phyloP scores from a whole-genome alignment of 1,140 invertebrate species.

The Papilio polyxenes region DNA sequence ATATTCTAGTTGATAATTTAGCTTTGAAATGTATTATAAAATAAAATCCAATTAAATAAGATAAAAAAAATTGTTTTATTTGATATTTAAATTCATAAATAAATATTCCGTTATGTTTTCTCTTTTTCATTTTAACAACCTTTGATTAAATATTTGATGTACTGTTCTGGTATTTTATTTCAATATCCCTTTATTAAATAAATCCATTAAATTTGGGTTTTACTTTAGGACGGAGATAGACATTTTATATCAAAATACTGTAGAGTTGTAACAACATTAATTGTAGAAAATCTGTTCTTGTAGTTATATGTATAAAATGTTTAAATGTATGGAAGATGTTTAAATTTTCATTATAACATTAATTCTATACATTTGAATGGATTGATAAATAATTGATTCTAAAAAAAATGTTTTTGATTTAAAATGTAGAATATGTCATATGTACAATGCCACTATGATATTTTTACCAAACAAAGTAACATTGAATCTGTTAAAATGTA shows the following conservation, averaged over 20 bases:
- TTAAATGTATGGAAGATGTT: background rate
- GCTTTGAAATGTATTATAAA: background rate
- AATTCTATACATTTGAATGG: background rate
- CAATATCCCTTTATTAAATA: background rate
- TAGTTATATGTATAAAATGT: no score
- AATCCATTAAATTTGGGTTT: no score
- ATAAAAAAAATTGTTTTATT: conserved; percentile 24
- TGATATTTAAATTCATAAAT: background rate
- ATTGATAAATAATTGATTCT: background rate
- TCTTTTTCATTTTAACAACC: background rate
- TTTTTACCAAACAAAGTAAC: background rate
- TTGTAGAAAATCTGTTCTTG: no score
- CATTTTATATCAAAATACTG: no score
- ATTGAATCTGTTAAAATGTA: background rate
- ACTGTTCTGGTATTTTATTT: conserved; percentile 12
- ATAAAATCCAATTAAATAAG: background rate
- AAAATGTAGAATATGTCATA: background rate
- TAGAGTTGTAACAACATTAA: no score
- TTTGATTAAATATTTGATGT: conserved; percentile 4
- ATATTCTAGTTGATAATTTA: background rate
- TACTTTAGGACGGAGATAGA: no score
- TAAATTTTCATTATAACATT: background rate
- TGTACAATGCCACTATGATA: no score
- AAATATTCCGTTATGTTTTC: background rate
- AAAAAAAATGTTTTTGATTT: background rate